Conservation (phyloP, 2,888 invertebrate species). For the Netelia melanura region DNA sequence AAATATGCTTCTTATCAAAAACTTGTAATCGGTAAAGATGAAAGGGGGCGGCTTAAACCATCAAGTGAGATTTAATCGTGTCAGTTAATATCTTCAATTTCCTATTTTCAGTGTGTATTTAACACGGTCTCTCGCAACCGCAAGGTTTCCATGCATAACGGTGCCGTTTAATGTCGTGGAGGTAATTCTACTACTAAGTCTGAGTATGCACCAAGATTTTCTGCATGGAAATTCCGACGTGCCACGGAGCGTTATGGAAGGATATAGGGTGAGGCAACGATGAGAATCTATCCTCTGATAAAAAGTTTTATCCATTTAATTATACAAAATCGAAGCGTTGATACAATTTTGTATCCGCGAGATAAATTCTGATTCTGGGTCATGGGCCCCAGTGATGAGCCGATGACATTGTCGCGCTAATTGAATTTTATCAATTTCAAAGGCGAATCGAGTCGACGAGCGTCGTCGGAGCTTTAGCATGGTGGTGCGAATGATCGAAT, state of each 20-base stretch:
- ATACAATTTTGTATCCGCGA: too few species aligned
- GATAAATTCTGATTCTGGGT: slow-evolving; percentile 5
- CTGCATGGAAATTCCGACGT: slow-evolving; percentile 5
- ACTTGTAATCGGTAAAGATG: neutral
- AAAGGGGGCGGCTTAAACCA: neutral
- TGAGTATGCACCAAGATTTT: slow-evolving; percentile 75
- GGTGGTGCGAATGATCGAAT: slow-evolving; percentile 59
- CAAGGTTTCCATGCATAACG: slow-evolving; percentile 80
- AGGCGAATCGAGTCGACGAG: neutral
- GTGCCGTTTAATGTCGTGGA: slow-evolving; percentile 83
- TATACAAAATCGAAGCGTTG: neutral
- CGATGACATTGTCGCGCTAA: slow-evolving; percentile 41
- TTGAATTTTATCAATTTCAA: slow-evolving; percentile 28
- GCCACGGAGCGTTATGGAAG: slow-evolving; percentile 7
- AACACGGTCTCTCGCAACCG: slow-evolving; percentile 77
- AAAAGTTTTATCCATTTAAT: neutral
- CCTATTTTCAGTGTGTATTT: slow-evolving; percentile 79
- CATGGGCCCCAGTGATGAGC: slow-evolving; percentile 1
- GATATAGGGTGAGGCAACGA: slow-evolving; percentile 19
- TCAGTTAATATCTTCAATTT: neutral
- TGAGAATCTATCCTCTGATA: slow-evolving; percentile 30
- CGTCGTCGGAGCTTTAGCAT: slow-evolving; percentile 49
- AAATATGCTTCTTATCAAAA: neutral
- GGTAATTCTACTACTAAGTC: slow-evolving; percentile 79
- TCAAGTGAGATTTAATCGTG: neutral